Percentiles rank a stretch among this genome's conserved stretches.
Evolutionary conservation across 1,140 invertebrate species (phyloP).

Genomic region (Drosophila kepulauana): DNA sequence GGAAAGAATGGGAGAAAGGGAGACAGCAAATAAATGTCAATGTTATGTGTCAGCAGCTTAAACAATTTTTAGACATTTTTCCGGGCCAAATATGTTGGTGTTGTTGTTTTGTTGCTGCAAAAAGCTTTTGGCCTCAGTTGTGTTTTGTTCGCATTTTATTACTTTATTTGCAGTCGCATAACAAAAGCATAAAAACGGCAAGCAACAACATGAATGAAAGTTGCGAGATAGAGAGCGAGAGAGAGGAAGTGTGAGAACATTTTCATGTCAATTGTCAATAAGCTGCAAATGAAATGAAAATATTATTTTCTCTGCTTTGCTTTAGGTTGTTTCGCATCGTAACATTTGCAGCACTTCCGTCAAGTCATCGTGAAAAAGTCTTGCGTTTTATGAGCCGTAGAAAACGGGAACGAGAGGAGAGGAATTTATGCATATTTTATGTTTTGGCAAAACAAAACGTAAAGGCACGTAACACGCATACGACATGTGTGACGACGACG

Average conservation of each 20-base stretch:
- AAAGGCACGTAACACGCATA: constrained; percentile 75
- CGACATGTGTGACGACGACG: constrained; percentile 65
- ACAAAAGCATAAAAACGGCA: constrained; percentile 74
- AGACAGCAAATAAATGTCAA: constrained; percentile 50
- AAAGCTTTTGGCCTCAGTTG: constrained; percentile 46
- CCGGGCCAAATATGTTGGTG: constrained; percentile 46
- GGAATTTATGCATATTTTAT: constrained; percentile 83
- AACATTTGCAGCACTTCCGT: constrained; percentile 67
- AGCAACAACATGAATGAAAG: constrained; percentile 35
- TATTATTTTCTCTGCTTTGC: constrained; percentile 62
- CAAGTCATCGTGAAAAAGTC: neutral
- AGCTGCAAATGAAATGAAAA: constrained; percentile 85
- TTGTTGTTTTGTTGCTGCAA: constrained; percentile 2
- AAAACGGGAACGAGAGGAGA: constrained; percentile 24
- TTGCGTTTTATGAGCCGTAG: constrained; percentile 60
- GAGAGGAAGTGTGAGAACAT: constrained; percentile 38
- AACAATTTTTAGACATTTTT: constrained; percentile 45
- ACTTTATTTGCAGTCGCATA: constrained; percentile 78
- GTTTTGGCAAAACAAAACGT: constrained; percentile 51
- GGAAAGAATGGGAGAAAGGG: neutral
- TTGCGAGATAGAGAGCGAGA: too few species aligned
- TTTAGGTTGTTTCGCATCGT: constrained; percentile 24
- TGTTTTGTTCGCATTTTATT: constrained; percentile 60
- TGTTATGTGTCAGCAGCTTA: constrained; percentile 57
- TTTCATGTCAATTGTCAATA: constrained; percentile 85